phyloP scores from a whole-genome alignment of 2,888 invertebrate species.

The Brachypalpus laphriformis region DNA sequence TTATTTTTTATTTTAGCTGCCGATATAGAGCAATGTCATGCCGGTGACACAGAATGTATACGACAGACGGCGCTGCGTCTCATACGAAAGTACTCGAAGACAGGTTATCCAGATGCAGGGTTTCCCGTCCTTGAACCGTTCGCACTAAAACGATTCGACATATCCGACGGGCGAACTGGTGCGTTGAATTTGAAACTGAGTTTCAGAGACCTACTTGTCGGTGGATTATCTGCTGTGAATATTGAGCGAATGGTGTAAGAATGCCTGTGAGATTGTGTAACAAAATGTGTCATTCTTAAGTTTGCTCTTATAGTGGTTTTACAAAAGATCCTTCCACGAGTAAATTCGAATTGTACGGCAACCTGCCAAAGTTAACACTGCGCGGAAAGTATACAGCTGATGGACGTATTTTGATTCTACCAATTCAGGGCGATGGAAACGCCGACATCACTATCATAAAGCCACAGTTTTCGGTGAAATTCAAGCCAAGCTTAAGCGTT shows the following conservation, averaged over 20 bases:
- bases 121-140: constrained; percentile 81
- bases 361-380: constrained; percentile 78
- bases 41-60: constrained; percentile 80
- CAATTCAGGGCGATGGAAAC: constrained; percentile 82
- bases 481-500: constrained; percentile 78
- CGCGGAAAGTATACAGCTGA: constrained; percentile 81
- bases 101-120: constrained; percentile 78
- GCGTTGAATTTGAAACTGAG: constrained; percentile 80
- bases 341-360: constrained; percentile 81
- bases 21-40: constrained; percentile 79
- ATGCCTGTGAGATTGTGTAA: not conserved
- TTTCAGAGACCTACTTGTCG: constrained; percentile 80
- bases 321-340: constrained; percentile 78
- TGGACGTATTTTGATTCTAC: constrained; percentile 83
- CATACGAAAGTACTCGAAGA: constrained; percentile 78
- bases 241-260: constrained; percentile 81
- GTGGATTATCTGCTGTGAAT: constrained; percentile 79
- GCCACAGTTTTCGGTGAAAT: constrained; percentile 80
- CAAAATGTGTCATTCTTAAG: not conserved
- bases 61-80: constrained; percentile 77
- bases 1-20: constrained; percentile 75
- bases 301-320: constrained; percentile 78
- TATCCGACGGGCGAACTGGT: constrained; percentile 79
- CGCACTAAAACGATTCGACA: constrained; percentile 78
- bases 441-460: constrained; percentile 79